phyloP scores from a whole-genome alignment of 2,797 vertebrate genomes.

The Buceros bicornis region DNA sequence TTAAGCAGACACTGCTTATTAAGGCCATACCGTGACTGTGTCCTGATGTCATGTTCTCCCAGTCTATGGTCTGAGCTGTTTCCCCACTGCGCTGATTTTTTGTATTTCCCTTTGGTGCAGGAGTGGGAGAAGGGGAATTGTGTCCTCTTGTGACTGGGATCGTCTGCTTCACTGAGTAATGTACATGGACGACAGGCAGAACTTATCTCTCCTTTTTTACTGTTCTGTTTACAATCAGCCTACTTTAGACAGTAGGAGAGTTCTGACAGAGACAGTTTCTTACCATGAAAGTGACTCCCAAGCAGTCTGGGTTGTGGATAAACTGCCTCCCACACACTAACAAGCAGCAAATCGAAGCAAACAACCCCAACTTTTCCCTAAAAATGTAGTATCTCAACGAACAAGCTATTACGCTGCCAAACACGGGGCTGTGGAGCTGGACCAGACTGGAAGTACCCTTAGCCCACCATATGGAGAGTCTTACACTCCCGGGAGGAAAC shows the following conservation, averaged over 20 bases:
- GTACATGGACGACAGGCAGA: background rate
- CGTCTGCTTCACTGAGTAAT: background rate
- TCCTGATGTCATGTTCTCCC: background rate
- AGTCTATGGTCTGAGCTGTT: background rate
- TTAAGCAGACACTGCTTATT: background rate
- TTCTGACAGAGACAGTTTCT: slow-evolving; percentile 2
- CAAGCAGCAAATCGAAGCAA: background rate
- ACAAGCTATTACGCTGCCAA: background rate
- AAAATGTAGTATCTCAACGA: background rate
- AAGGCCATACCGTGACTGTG: accelerated
- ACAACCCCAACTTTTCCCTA: background rate
- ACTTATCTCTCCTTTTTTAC: background rate
- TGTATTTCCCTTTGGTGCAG: background rate
- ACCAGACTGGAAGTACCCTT: background rate
- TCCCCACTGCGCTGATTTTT: background rate
- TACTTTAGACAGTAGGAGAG: background rate
- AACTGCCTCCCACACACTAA: slow-evolving; percentile 27
- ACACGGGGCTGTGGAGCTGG: background rate
- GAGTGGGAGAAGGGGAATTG: background rate
- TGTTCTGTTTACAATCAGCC: background rate
- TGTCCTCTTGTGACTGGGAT: background rate
- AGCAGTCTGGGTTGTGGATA: slow-evolving; percentile 5
- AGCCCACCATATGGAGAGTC: background rate
- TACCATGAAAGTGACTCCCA: background rate
- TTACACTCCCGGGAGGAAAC: background rate